phyloP scores from a whole-genome alignment of 2,888 invertebrate species.

The Deilephila elpenor region DNA sequence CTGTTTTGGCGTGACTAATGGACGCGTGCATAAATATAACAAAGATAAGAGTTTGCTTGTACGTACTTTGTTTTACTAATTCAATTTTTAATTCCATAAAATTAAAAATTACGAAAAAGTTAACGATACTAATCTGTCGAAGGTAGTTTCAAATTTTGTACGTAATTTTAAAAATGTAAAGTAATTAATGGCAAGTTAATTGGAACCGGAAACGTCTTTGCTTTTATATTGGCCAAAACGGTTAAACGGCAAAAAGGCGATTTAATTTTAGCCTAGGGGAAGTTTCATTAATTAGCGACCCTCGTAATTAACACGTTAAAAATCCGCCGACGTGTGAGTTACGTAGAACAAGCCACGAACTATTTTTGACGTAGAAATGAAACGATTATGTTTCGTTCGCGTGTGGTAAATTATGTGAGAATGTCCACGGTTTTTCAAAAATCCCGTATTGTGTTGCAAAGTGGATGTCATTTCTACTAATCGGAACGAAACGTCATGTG shows the following conservation, averaged over 20 bases:
- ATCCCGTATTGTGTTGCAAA: background rate
- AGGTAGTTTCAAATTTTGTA: too few species aligned
- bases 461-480: background rate
- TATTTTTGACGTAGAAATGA: conserved; percentile 47
- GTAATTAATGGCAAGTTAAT: background rate
- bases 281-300: conserved; percentile 26
- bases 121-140: too few species aligned
- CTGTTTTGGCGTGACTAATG: conserved; percentile 7
- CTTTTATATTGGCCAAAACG: conserved; percentile 1
- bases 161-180: too few species aligned
- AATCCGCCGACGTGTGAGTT: conserved; percentile 36
- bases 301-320: conserved; percentile 31
- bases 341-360: conserved; percentile 43
- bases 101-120: too few species aligned
- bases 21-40: background rate
- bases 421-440: conserved; percentile 7
- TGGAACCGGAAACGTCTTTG: conserved; percentile 7
- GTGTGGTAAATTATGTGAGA: conserved; percentile 57
- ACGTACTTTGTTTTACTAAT: background rate
- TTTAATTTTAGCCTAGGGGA: conserved; percentile 24
- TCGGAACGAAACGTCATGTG: background rate
- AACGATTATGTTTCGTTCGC: conserved; percentile 57
- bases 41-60: background rate
- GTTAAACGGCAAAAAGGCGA: conserved; percentile 13
- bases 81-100: background rate